phyloP scores from a whole-genome alignment of 2,797 vertebrate genomes.

The Anguilla megastoma region DNA sequence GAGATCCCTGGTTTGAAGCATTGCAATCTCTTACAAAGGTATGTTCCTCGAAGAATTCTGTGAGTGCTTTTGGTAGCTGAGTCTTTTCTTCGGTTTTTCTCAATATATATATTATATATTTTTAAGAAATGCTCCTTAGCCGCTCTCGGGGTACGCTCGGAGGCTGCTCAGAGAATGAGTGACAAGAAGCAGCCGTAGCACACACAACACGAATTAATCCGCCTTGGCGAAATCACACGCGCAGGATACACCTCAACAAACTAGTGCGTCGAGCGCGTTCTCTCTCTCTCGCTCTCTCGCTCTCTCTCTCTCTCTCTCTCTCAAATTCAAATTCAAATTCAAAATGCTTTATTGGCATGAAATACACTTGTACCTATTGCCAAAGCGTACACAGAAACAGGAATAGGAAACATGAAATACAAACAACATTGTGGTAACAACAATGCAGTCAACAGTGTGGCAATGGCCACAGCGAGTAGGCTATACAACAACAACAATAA shows the following conservation, averaged over 20 bases:
- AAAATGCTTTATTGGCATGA: too few species aligned
- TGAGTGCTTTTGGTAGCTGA: constrained; percentile 48
- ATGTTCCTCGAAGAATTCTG: constrained; percentile 69
- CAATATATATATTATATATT: constrained; percentile 51
- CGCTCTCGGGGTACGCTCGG: constrained; percentile 76
- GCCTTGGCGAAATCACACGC: constrained; percentile 63
- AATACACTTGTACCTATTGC: too few species aligned
- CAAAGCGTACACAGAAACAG: too few species aligned
- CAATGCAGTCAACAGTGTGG: too few species aligned
- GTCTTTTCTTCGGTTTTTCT: constrained; percentile 56
- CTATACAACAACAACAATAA: too few species aligned
- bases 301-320: constrained; percentile 18
- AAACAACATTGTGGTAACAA: too few species aligned
- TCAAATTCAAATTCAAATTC: too few species aligned
- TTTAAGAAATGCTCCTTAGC: constrained; percentile 69
- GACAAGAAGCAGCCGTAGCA: constrained; percentile 85
- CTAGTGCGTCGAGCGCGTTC: constrained; percentile 61
- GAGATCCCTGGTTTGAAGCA: constrained; percentile 84
- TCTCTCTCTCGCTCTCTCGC: constrained; percentile 16
- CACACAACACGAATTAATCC: constrained; percentile 82
- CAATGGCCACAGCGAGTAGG: too few species aligned
- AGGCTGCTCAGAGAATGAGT: constrained; percentile 81
- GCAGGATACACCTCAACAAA: constrained; percentile 54
- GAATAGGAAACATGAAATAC: too few species aligned
- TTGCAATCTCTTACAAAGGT: constrained; percentile 74